Evolutionary conservation across 2,113 vertebrate species (phyloP), one percentile per base, ranked within the genome.

Genomic region (Copsychus sechellarum): DNA sequence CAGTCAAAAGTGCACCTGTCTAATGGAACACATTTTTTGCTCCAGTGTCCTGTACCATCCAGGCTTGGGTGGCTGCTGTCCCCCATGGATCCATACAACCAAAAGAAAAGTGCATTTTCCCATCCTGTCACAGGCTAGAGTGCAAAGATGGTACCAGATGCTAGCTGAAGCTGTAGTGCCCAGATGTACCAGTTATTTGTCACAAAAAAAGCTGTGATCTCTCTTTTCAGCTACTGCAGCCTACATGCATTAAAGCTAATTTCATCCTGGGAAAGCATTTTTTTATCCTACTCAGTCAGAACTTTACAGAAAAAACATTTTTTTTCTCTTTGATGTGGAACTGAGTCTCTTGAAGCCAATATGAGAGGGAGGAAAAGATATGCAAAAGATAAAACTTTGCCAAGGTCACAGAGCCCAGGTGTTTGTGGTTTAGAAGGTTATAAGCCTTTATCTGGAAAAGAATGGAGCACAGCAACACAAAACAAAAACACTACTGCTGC

Each of bases 1-100:
- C 50, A 36, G 19, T 74, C 51, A 3, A 8, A 1, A 14, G 20
- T 71, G 22, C 3, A 1, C 70, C 25, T 64, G 7, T 85, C 42
- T 71, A 23, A 34, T 2, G 4, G 61, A 72, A 93, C 13, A 14
- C 0, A 1, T 43, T 67, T 89, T 92, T 64, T 84, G n/a, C 11
- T 29, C 53, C 48, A 24, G 8, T 29, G 12, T 47, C 53, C 24
- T 0, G 0, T 19, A 57, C 16, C 22, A 53, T n/a, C 33, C 2
- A 6, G 47, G 61, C 38, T 48, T 48, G 12, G 8, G 34, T 8
- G 4, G 48, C 48, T 90, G 76, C 40, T 72, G 24, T 24, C 72
- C 86, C 48, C 28, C 36, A n/a, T 20, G 48, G 48, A 53, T 72
- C 71, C 48, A 7, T 7, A 72, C 33, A 80, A 29, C 10, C 40